Evolutionary conservation across 2,113 vertebrate species (phyloP).

Genomic region (Caranx ignobilis): DNA sequence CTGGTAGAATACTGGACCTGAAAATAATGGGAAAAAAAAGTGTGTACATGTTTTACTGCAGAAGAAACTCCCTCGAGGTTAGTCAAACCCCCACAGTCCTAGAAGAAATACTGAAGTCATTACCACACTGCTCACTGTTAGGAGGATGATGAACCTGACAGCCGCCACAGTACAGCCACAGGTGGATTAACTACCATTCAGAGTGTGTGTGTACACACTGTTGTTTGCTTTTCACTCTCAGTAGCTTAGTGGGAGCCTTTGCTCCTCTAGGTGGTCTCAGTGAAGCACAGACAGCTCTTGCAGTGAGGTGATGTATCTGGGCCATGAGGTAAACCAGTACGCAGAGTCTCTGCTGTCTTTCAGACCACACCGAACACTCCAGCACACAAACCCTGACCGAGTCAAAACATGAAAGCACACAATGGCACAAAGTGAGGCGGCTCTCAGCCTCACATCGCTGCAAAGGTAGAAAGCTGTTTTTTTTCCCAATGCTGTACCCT

Average conservation of each 20-base stretch:
- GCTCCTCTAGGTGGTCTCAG: conserved; percentile 42
- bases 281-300: conserved; percentile 28
- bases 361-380: conserved; percentile 3
- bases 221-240: background rate
- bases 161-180: background rate
- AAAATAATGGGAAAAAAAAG: background rate
- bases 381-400: conserved; percentile 9
- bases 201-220: background rate
- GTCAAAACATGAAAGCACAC: conserved; percentile 65
- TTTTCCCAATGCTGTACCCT: conserved; percentile 44
- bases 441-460: conserved; percentile 23
- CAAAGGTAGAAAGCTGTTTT: conserved; percentile 36
- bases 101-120: background rate
- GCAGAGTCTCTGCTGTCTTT: conserved; percentile 32
- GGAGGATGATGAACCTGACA: background rate
- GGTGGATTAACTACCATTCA: conserved; percentile 5
- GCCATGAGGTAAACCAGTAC: conserved; percentile 35
- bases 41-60: background rate
- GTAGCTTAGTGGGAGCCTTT: background rate
- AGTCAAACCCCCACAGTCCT: background rate
- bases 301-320: conserved; percentile 43
- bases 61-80: background rate
- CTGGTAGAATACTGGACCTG: background rate
- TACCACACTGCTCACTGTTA: background rate
- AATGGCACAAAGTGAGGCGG: conserved; percentile 49